A percentile compares a stretch with the other conserved stretches of the same genome.
Conservation (phyloP, 2,113 vertebrate genomes). For the Pogona vitticeps region DNA sequence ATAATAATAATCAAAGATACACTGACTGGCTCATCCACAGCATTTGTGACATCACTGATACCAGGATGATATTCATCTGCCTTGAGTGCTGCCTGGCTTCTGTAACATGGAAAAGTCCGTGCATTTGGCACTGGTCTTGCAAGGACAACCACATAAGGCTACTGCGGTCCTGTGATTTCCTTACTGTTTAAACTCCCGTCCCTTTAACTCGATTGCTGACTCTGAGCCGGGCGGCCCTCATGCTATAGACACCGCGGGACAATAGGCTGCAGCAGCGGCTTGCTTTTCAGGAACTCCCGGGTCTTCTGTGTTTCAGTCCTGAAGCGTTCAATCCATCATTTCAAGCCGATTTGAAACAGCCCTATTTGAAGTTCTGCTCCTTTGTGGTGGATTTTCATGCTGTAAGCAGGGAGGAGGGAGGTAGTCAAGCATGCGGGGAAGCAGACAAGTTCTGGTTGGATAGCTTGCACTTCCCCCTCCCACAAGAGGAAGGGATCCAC, state of each 20-base stretch:
- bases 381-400: conserved; percentile 81
- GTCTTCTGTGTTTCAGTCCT: conserved; percentile 67
- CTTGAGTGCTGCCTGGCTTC: neutral
- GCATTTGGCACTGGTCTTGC: neutral
- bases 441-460: conserved; percentile 77
- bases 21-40: conserved; percentile 52
- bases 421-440: conserved; percentile 64
- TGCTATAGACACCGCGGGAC: neutral
- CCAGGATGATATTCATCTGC: conserved; percentile 45
- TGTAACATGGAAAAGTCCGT: conserved; percentile 7
- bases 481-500: conserved; percentile 81
- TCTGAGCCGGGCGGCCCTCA: neutral
- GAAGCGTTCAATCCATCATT: conserved; percentile 72
- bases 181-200: neutral
- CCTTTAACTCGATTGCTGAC: neutral
- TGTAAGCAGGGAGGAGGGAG: conserved; percentile 48
- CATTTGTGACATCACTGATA: conserved; percentile 72
- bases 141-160: conserved; percentile 7
- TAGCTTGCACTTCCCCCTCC: conserved; percentile 74
- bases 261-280: conserved; percentile 57
- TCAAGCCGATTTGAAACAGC: conserved; percentile 73
- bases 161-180: conserved; percentile 2
- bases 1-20: conserved; percentile 25
- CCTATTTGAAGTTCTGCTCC: conserved; percentile 78
- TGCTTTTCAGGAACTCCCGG: conserved; percentile 58